A percentile compares a stretch with the other conserved stretches of the same genome.
Evolutionary conservation across 1,140 invertebrate species (phyloP).

Genomic region (Vollenhovia emeryi): DNA sequence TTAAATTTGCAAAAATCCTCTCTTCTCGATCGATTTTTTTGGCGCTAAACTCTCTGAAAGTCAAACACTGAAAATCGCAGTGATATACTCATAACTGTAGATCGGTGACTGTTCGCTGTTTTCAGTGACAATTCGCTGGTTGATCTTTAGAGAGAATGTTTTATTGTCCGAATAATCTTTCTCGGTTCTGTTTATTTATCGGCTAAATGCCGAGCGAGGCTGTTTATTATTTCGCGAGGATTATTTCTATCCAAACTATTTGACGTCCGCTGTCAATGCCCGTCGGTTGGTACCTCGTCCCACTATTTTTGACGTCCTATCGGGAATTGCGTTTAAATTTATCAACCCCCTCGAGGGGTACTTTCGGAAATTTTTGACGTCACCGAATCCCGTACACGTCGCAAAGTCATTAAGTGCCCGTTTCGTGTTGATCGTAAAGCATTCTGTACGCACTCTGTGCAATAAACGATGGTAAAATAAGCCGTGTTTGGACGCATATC

Average conservation of each 20-base stretch:
- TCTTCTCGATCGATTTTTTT: not conserved
- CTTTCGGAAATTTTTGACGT: not conserved
- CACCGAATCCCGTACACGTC: not conserved
- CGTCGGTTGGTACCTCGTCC: not conserved
- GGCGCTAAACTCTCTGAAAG: no score
- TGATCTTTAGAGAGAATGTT: no score
- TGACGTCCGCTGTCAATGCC: not conserved
- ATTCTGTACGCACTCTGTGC: constrained; percentile 3
- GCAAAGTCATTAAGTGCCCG: constrained; percentile 33
- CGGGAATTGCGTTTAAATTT: constrained; percentile 10
- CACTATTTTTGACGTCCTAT: not conserved
- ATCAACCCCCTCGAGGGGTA: not conserved
- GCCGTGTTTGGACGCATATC: constrained; percentile 28
- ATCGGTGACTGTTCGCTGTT: no score
- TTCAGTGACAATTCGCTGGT: no score
- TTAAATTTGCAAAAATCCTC: not conserved
- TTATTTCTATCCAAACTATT: constrained; percentile 2
- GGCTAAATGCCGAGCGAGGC: not conserved
- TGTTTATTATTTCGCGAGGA: not conserved
- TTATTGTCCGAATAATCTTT: not conserved
- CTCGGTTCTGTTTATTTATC: not conserved
- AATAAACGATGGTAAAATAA: constrained; percentile 39
- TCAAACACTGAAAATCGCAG: no score
- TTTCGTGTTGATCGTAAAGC: constrained; percentile 37
- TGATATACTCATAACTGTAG: no score